These are phyloP conservation scores for Athalia circularis DNA, from an alignment of 2,888 invertebrate genomes.

Conservation along the genomic window DNA sequence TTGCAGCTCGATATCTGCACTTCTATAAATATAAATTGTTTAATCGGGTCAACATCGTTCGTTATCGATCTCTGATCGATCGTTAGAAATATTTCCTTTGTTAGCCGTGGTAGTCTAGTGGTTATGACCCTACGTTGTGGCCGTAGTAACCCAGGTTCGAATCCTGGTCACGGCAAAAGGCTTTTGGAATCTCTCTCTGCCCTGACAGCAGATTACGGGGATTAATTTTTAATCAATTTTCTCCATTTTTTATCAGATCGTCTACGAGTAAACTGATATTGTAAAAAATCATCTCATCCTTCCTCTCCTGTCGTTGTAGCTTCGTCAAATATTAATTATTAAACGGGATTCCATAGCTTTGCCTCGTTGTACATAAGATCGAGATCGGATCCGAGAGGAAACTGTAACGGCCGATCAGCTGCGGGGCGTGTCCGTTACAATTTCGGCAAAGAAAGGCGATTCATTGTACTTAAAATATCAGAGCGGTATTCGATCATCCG, in stretches of 20 bases:
- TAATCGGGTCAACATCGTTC: slow-evolving; percentile 22
- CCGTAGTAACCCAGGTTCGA: slow-evolving; percentile 75
- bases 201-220: background rate
- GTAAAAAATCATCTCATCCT: background rate
- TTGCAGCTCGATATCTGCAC: too few species aligned
- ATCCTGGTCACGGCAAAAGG: slow-evolving; percentile 73
- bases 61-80: slow-evolving; percentile 6
- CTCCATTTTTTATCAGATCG: background rate
- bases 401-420: slow-evolving; percentile 8
- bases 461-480: background rate
- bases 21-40: too few species aligned
- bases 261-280: too few species aligned
- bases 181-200: background rate
- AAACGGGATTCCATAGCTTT: background rate
- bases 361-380: background rate
- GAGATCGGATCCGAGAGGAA: slow-evolving; percentile 17
- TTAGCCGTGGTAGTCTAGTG: slow-evolving; percentile 73
- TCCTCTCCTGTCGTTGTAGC: too few species aligned
- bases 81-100: slow-evolving; percentile 10
- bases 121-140: slow-evolving; percentile 74
- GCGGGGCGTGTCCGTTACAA: slow-evolving; percentile 20
- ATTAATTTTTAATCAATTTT: slow-evolving; percentile 6
- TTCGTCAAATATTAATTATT: background rate
- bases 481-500: too few species aligned
- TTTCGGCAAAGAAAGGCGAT: slow-evolving; percentile 18